Evolutionary conservation across 2,113 vertebrate genomes (phyloP).

Genomic region (Xiphias gladius): DNA sequence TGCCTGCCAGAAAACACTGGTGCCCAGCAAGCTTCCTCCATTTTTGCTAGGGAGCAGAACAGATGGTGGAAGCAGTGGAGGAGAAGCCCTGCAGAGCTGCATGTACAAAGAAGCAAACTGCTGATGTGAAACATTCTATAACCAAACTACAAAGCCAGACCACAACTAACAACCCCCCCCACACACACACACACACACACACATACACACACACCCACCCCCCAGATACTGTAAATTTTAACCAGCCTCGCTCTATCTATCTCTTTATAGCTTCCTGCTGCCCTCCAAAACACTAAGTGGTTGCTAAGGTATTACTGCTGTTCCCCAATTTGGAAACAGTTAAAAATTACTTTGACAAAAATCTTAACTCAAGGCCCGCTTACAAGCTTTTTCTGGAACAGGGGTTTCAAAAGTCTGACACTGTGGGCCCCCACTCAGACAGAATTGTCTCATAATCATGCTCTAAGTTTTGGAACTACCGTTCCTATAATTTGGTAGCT

Average conservation of each 20-base stretch:
- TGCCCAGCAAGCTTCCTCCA: conserved; percentile 44
- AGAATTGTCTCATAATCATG: not conserved
- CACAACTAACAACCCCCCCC: conserved; percentile 11
- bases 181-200: no score
- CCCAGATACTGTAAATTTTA: not conserved
- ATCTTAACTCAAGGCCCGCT: not conserved
- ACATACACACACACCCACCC: no score
- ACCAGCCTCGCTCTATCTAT: conserved; percentile 12
- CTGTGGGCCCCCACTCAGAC: not conserved
- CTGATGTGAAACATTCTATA: conserved; percentile 57
- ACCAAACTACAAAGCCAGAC: conserved; percentile 56
- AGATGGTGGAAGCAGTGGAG: conserved; percentile 55
- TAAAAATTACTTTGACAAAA: not conserved
- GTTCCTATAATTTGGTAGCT: not conserved
- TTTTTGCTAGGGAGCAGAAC: conserved; percentile 55
- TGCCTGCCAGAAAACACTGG: conserved; percentile 44
- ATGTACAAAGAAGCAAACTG: conserved; percentile 34
- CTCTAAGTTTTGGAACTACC: not conserved
- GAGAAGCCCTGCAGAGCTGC: conserved; percentile 35
- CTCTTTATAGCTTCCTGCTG: conserved; percentile 33
- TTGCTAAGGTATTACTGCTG: conserved; percentile 15
- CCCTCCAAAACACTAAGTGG: not conserved
- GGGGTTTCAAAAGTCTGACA: not conserved
- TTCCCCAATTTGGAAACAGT: conserved; percentile 27
- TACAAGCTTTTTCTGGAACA: not conserved